phyloP scores from a whole-genome alignment of 2,888 invertebrate genomes.

The Heteropelma amictum region DNA sequence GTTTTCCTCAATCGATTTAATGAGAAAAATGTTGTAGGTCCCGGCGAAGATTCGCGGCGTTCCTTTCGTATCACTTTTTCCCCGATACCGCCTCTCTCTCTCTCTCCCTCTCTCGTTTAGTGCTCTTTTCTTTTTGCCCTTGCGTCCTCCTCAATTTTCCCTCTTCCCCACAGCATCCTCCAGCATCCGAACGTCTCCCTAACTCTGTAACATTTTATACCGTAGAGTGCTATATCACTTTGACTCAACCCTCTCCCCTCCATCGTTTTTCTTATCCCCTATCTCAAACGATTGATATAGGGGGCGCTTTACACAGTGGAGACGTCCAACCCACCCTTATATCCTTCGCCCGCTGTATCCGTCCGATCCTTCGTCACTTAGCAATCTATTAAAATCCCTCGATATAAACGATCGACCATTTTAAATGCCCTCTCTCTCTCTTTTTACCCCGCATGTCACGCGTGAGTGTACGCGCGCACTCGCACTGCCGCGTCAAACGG shows the following conservation, averaged over 20 bases:
- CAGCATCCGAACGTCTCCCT: slow-evolving; percentile 16
- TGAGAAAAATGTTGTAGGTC: slow-evolving; percentile 65
- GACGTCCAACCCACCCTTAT: slow-evolving; percentile 28
- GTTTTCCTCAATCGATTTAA: slow-evolving; percentile 66
- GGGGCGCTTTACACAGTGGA: slow-evolving; percentile 12
- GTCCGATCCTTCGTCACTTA: slow-evolving; percentile 60
- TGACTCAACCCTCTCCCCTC: slow-evolving; percentile 27
- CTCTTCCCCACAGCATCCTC: slow-evolving; percentile 36
- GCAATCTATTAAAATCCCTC: slow-evolving; percentile 70
- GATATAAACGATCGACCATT: slow-evolving; percentile 65
- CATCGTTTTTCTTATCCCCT: slow-evolving; percentile 19
- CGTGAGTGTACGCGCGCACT: not conserved
- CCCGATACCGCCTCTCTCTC: slow-evolving; percentile 7
- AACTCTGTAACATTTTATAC: slow-evolving; percentile 24
- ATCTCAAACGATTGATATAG: slow-evolving; percentile 43
- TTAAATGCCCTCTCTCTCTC: slow-evolving; percentile 58
- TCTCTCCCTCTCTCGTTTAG: slow-evolving; percentile 15
- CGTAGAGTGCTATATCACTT: slow-evolving; percentile 28
- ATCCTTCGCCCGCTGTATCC: slow-evolving; percentile 56
- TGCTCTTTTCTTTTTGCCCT: slow-evolving; percentile 35
- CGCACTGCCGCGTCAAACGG: not conserved
- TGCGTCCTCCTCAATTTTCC: slow-evolving; percentile 31
- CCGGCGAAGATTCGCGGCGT: slow-evolving; percentile 57
- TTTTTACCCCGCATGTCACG: not conserved
- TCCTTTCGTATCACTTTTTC: slow-evolving; percentile 31